Percentiles rank a stretch among this genome's conserved stretches.
These are phyloP conservation scores for Holcopasites calliopsidis DNA, from an alignment of 1,140 invertebrate genomes.

Conservation along the genomic window DNA sequence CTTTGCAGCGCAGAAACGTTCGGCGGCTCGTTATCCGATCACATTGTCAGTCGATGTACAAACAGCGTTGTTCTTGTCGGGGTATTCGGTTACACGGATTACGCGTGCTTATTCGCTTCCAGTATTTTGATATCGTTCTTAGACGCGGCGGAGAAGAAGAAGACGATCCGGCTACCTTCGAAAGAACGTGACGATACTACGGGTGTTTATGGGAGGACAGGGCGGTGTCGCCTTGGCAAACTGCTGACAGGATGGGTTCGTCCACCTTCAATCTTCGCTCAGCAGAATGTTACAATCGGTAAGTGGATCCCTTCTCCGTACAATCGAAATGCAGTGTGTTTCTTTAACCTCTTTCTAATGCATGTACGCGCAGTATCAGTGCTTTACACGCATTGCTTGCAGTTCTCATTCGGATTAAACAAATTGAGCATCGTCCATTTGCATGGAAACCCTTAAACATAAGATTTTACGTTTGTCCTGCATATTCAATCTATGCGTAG, in stretches of 20 bases:
- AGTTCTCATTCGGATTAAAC: too few species aligned
- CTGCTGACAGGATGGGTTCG: constrained; percentile 46
- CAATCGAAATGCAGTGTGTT: not conserved
- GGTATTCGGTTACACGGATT: constrained; percentile 7
- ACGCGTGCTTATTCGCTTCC: constrained; percentile 25
- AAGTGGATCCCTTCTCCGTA: not conserved
- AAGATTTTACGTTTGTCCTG: too few species aligned
- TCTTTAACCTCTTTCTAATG: not conserved
- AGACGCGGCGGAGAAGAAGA: constrained; percentile 17
- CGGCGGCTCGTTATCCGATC: too few species aligned
- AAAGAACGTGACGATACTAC: constrained; percentile 57
- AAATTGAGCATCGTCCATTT: too few species aligned
- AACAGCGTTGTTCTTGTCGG: too few species aligned
- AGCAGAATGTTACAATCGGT: constrained; percentile 12
- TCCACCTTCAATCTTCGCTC: constrained; percentile 32
- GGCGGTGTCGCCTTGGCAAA: constrained; percentile 54
- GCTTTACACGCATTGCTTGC: too few species aligned
- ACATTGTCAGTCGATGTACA: not conserved
- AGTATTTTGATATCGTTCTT: constrained; percentile 41
- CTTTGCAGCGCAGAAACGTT: too few species aligned
- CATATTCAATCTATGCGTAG: too few species aligned
- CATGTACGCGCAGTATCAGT: too few species aligned
- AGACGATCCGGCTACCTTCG: constrained; percentile 47
- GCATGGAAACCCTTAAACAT: too few species aligned
- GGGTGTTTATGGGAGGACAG: constrained; percentile 51